These are phyloP conservation scores for Brachionus koreanus DNA, from an alignment of 1,140 invertebrate species.

Conservation along the genomic window DNA sequence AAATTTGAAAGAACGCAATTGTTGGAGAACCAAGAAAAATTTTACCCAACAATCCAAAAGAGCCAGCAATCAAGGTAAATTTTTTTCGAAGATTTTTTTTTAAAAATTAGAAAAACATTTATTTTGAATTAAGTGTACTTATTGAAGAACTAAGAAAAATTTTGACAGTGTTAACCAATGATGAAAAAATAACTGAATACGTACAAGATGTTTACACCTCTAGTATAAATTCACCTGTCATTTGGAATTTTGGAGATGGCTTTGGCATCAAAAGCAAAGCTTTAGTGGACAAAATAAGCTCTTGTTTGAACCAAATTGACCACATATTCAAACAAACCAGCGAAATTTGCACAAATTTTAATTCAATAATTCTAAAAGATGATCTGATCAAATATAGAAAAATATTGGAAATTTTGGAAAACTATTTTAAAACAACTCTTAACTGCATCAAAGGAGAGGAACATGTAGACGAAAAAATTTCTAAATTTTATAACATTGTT, in stretches of 20 bases:
- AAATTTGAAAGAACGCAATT: neutral
- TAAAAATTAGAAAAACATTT: too few species aligned
- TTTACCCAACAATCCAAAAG: neutral
- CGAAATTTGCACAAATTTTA: neutral
- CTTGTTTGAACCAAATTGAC: neutral
- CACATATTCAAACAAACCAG: neutral
- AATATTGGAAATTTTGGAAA: neutral
- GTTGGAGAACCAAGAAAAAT: neutral
- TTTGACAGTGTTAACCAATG: neutral
- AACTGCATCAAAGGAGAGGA: neutral
- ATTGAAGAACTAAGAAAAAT: neutral
- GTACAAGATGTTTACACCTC: neutral
- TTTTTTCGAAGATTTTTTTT: too few species aligned
- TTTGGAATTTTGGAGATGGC: neutral
- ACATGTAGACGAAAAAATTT: neutral
- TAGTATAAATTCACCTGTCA: neutral
- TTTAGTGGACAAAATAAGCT: neutral
- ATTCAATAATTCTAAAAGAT: neutral
- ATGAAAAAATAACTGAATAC: conserved; percentile 6
- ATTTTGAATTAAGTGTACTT: neutral
- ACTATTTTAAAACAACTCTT: neutral
- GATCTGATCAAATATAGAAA: neutral
- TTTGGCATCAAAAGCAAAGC: neutral
- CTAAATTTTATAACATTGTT: neutral
- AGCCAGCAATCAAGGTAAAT: neutral